phyloP scores from a whole-genome alignment of 2,113 vertebrate genomes.

The Neolamprologus sp. region DNA sequence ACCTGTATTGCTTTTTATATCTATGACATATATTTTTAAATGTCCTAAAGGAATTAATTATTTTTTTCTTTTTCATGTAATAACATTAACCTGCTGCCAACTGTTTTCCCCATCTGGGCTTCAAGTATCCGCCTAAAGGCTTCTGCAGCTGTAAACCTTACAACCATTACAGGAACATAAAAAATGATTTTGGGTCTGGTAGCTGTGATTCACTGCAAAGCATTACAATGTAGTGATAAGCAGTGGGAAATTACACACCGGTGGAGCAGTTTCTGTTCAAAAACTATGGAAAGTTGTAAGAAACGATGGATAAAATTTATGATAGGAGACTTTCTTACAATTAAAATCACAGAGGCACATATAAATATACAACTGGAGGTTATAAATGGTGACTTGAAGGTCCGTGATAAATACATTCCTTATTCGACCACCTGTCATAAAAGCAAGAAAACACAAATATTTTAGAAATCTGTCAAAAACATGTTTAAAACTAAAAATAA shows the following conservation, averaged over 20 bases:
- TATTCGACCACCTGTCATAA: background rate
- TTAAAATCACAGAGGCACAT: background rate
- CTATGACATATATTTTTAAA: background rate
- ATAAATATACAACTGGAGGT: background rate
- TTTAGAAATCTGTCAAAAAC: background rate
- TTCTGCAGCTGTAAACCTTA: background rate
- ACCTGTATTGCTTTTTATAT: background rate
- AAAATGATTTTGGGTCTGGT: background rate
- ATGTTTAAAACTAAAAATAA: accelerated
- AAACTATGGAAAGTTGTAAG: background rate
- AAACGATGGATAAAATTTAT: background rate
- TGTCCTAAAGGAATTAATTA: background rate
- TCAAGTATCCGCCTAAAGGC: background rate
- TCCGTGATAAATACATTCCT: background rate
- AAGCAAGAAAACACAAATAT: background rate
- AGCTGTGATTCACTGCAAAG: background rate
- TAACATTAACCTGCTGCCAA: background rate
- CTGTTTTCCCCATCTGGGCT: background rate
- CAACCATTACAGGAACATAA: background rate
- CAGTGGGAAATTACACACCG: background rate
- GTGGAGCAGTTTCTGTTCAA: background rate
- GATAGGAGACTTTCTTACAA: background rate
- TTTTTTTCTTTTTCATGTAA: background rate
- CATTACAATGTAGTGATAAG: background rate
- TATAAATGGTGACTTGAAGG: background rate